Evolutionary conservation across 2,888 invertebrate species (phyloP).

Genomic region (Pheosia gnoma): DNA sequence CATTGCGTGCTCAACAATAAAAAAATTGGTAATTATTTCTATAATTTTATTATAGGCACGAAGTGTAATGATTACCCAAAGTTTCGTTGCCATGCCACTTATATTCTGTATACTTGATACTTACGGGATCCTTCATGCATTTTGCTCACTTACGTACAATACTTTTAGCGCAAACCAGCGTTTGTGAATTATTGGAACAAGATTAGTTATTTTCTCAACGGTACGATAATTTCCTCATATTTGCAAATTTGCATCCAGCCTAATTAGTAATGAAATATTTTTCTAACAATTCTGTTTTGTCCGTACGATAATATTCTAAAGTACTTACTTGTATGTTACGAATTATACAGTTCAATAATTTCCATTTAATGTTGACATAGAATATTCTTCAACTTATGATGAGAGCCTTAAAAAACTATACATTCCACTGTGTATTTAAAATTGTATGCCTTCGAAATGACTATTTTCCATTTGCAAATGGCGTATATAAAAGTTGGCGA

Average conservation of each 20-base stretch:
- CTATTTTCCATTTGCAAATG: slow-evolving; percentile 63
- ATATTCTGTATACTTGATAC: slow-evolving; percentile 13
- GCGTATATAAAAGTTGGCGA: slow-evolving; percentile 44
- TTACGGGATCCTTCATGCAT: slow-evolving; percentile 28
- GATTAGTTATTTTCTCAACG: slow-evolving; percentile 18
- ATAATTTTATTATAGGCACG: too few relatives aligned
- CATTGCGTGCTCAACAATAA: too few relatives aligned
- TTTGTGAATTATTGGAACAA: slow-evolving; percentile 12
- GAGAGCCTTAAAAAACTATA: slow-evolving; percentile 74
- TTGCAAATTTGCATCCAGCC: slow-evolving; percentile 10
- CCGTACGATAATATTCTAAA: slow-evolving; percentile 34
- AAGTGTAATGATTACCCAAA: too few relatives aligned
- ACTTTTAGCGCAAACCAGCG: slow-evolving; percentile 15
- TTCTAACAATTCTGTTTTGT: slow-evolving; percentile 24
- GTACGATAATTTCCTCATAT: slow-evolving; percentile 15
- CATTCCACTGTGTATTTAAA: slow-evolving; percentile 80
- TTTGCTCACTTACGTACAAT: slow-evolving; percentile 37
- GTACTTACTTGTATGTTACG: slow-evolving; percentile 9
- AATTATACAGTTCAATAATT: slow-evolving; percentile 35
- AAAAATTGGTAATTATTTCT: too few relatives aligned
- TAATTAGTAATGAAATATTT: slow-evolving; percentile 31
- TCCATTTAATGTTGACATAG: slow-evolving; percentile 32
- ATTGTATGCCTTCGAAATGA: slow-evolving; percentile 67
- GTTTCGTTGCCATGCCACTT: background rate
- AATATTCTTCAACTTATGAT: slow-evolving; percentile 74